phyloP scores from a whole-genome alignment of 2,888 invertebrate species.

The Lypha dubia region DNA sequence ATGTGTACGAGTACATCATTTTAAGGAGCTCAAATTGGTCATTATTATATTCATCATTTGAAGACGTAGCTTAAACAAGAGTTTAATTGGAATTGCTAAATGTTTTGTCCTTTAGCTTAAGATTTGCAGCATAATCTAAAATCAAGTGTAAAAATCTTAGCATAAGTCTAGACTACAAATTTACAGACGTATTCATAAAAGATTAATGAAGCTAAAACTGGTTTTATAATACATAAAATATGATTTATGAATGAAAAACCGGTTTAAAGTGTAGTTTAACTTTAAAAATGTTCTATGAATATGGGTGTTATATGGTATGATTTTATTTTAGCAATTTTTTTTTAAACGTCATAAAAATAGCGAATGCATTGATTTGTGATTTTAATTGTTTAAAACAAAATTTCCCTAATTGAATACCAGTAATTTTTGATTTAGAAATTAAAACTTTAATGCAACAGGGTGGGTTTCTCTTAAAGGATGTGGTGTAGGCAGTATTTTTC shows the following conservation, averaged over 20 bases:
- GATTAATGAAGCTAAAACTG: too few species aligned
- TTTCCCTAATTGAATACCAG: conserved; percentile 66
- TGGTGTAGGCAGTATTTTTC: conserved; percentile 35
- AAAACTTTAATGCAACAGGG: conserved; percentile 12
- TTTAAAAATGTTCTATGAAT: too few species aligned
- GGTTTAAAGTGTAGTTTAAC: too few species aligned
- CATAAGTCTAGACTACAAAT: background rate
- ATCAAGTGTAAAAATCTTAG: background rate
- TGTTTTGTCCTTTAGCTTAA: background rate
- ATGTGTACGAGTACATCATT: too few species aligned
- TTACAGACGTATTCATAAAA: background rate
- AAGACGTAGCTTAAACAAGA: background rate
- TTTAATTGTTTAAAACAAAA: conserved; percentile 22
- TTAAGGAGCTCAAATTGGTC: conserved; percentile 58
- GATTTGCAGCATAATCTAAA: background rate
- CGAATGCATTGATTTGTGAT: conserved; percentile 9
- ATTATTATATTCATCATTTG: background rate
- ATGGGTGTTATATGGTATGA: background rate
- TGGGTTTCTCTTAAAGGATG: conserved; percentile 9
- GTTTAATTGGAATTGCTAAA: background rate
- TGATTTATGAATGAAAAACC: too few species aligned
- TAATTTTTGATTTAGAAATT: conserved; percentile 12
- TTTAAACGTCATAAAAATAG: conserved; percentile 54
- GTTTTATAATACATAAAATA: too few species aligned
- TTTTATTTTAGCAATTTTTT: background rate